Evolutionary conservation across 1,140 invertebrate species (phyloP), one percentile per base, ranked within the genome.

Genomic region (Drosophila trapezifrons): DNA sequence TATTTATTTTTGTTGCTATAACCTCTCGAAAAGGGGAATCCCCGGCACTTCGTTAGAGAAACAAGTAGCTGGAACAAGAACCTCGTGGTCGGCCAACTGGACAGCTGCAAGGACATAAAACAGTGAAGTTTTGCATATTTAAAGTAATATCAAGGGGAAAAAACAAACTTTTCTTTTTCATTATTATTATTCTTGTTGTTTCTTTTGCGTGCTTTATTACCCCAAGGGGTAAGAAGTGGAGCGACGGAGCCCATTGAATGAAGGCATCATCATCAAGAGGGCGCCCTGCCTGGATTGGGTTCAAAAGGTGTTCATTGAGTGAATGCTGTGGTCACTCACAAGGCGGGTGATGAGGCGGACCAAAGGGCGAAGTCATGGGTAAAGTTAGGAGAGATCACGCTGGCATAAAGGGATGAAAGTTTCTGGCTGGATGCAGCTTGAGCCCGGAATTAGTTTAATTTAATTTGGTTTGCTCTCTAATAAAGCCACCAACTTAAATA

Each of bases 41-140:
- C 46, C 54, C 42, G 55, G 54, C 56, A 66, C 72, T 76, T 76
- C 56, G 78, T 76, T n/a, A n/a, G n/a, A n/a, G n/a, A n/a, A n/a
- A n/a, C 60, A 73, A 65, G 40, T 55, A 47, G 54, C 46, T 17
- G 35, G 38, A 20, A 70, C 72, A 69, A 77, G 65, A 46, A 64
- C 59, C 51, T 40, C 56, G 51, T 62, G 40, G 57, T 42, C 32
- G 51, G 64, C 43, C 43, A 71, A 54, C 64, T 80, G 78, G 73
- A 45, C 73, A 62, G 46, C 73, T 58, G 66, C 51, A 81, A 71
- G 60, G 78, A 81, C 78, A 81, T 77, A 73, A 81, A 67, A 77
- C 78, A 73, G 65, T 71, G 66, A 72, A 73, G 80, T 70, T 77
- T 81, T 81, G 78, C 73, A 81, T 77, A 81, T 81, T 81, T 63